These are phyloP conservation scores for Chloroceryle amazona DNA, from an alignment of 2,797 vertebrate genomes.

Conservation along the genomic window DNA sequence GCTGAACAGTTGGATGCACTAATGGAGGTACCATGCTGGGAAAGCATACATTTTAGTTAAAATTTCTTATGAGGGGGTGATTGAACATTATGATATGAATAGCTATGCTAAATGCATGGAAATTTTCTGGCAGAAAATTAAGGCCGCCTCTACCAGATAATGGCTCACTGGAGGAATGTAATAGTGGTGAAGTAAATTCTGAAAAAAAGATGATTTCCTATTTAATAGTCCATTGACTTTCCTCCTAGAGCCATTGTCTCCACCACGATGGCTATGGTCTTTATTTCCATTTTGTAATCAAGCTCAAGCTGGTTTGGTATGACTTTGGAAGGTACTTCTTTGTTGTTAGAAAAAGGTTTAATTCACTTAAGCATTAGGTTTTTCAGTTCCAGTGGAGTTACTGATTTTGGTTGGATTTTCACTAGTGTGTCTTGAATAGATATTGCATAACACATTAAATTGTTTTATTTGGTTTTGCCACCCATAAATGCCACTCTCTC, in stretches of 20 bases:
- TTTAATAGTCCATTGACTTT: slow-evolving; percentile 93
- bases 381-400: neutral
- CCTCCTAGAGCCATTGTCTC: slow-evolving; percentile 80
- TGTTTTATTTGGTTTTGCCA: neutral
- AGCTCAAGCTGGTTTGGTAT: slow-evolving; percentile 77
- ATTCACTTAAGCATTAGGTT: neutral
- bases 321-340: neutral
- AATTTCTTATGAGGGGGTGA: slow-evolving; percentile 74
- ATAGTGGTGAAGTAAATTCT: slow-evolving; percentile 87
- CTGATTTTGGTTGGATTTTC: neutral
- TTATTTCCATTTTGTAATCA: slow-evolving; percentile 79
- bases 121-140: slow-evolving; percentile 75
- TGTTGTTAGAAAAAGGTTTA: neutral
- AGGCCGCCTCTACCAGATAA: slow-evolving; percentile 70
- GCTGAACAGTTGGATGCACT: slow-evolving; percentile 72
- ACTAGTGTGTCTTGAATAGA: neutral
- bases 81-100: slow-evolving; percentile 82
- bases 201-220: slow-evolving; percentile 91
- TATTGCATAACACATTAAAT: neutral
- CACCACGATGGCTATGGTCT: slow-evolving; percentile 69
- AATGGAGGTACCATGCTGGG: slow-evolving; percentile 82
- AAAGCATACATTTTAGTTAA: slow-evolving; percentile 75
- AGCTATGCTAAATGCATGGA: slow-evolving; percentile 78
- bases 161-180: slow-evolving; percentile 78
- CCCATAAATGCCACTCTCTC: neutral